Evolutionary conservation across 2,888 invertebrate genomes (phyloP), one percentile per base, ranked within the genome.

Genomic region (Lithophane leautieri): DNA sequence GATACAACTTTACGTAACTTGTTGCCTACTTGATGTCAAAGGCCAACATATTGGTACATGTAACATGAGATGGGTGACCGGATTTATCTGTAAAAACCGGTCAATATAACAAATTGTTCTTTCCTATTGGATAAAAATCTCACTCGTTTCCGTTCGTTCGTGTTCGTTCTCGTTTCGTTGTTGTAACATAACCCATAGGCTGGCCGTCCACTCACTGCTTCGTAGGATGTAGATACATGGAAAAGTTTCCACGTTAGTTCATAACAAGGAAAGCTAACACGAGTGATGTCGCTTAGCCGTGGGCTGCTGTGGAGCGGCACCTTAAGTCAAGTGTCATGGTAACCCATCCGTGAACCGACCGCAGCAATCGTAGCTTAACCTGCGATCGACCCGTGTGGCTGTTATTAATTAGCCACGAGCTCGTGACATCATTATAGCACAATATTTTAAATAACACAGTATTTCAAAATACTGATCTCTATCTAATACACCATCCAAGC

Each of bases 1-100:
- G 47, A 22, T 50, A 69, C 28, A 76, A 65, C 54, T 76, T 76
- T 25, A 42, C 42, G 40, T 50, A 69, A 82, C 62, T 82, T 80
- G 70, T 70, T 70, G 44, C 22, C 40, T 63, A 42, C 69, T 66
- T 56, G 50, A 50, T 61, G 25, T 61, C 44, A 60, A 42, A 44
- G 19, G 22, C 16, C 44, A 8, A 67, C 14, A 60, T 54, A 50
- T 9, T 50, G 19, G 3, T 8, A 61, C 19, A 52, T 22, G 56
- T 78, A 54, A 67, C 52, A 42, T 47, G 25, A 58, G 44, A 19
- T 58, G 3, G 19, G 47, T 12, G 25, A 60, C 3, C 16, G 34
- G 25, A 61, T 76, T 42, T 47, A 40, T n/a, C 7, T 50, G 28
- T 50, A 52, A 28, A 67, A 44, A 52, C 12, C 2, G 40, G 19